Base-by-base conservation (phyloP, 2,888 invertebrate genomes). In the Arctia plantaginis region DNA sequence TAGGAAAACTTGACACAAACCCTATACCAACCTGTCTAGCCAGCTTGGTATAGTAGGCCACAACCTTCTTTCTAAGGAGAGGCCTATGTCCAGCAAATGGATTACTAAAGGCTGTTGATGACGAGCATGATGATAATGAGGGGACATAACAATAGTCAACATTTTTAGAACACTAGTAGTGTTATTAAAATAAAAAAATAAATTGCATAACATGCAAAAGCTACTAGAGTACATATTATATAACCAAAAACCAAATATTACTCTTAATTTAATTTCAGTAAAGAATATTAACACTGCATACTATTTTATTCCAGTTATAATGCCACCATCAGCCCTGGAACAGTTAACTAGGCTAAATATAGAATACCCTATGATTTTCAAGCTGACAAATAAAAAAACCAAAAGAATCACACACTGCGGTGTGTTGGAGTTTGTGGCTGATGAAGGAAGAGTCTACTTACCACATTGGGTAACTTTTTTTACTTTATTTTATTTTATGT, bases 321-420 rank as follows among this genome's bases (percentile, higher is more conserved):
- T 99, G 99, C 99, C 99, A 15, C 99, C 99, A 0, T 99, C 99
- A 65, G 99, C 99, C 0, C 92, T 99, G 83, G 99, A 99, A 89
- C 97, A 98, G 82, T 96, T 99, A 13, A 99, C 99, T 7, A 96
- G 99, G 77, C 95, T 99, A 35, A 99, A 99, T 92, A 99, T 99
- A 79, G 99, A 98, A 89, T 99, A 99, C 90, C 99, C 99, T 0
- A 99, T 99, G 99, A 96, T 99, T 76, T 99, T 99, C 92, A 99
- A 99, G 91, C 94, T 99, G 55, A 98, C 97, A 41, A 99, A 99
- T 91, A 97, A 97, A 84, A 98, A 98, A 88, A 97, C 97, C 12
- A 97, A 97, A 81, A 96, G 99, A 77, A 96, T 97, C 47, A 99
- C 99, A 18, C 99, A 99, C 91, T 99, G 99, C 90, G 99, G 99